These are phyloP conservation scores for Phodopus roborovskii DNA, from an alignment of 2,113 vertebrate species.

Conservation along the genomic window DNA sequence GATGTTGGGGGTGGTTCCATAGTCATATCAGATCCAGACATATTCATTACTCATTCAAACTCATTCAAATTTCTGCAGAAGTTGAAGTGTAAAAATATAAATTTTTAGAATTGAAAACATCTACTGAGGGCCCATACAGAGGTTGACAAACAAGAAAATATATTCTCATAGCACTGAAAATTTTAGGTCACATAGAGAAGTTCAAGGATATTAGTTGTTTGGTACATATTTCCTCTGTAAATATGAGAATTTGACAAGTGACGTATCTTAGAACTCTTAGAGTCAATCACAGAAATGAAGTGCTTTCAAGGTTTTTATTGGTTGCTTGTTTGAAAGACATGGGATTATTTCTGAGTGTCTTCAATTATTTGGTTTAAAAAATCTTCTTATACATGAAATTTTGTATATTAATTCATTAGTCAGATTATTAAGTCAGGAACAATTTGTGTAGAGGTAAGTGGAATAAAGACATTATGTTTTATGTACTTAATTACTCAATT, in stretches of 20 bases:
- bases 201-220: constrained; percentile 33
- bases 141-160: constrained; percentile 30
- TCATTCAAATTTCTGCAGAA: neutral
- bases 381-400: neutral
- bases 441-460: constrained; percentile 32
- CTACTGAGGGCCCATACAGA: neutral
- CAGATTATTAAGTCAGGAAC: constrained; percentile 41
- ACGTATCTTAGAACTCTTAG: constrained; percentile 40
- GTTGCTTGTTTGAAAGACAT: constrained; percentile 35
- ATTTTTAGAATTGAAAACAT: neutral
- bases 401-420: constrained; percentile 29
- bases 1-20: neutral
- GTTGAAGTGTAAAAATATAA: neutral
- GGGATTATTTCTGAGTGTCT: neutral
- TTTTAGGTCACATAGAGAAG: neutral
- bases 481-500: neutral
- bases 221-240: constrained; percentile 8
- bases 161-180: neutral
- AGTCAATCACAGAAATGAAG: constrained; percentile 33
- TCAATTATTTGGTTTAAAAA: neutral
- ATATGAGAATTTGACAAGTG: constrained; percentile 25
- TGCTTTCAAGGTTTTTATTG: constrained; percentile 27
- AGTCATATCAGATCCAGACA: constrained; percentile 1
- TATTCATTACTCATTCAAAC: neutral
- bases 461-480: constrained; percentile 45